These are phyloP conservation scores for Steinernema khuongi DNA, from an alignment of 1,140 invertebrate species.

Conservation along the genomic window DNA sequence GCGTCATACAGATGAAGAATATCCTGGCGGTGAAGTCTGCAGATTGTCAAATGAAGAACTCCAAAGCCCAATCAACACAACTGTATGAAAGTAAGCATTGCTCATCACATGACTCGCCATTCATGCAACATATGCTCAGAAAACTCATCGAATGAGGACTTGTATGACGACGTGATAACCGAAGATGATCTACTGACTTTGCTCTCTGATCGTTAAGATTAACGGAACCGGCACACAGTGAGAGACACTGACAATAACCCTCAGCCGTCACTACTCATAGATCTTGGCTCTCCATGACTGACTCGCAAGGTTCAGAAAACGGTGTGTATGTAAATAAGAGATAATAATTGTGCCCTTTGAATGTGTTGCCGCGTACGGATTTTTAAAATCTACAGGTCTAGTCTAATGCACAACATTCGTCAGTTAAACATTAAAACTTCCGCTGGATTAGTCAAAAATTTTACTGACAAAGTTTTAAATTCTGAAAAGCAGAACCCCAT, in stretches of 20 bases:
- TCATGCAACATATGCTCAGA: background rate
- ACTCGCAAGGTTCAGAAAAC: too few relatives aligned
- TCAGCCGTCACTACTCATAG: background rate
- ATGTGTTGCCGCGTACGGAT: too few relatives aligned
- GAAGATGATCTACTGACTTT: background rate
- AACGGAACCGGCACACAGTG: background rate
- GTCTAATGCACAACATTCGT: too few relatives aligned
- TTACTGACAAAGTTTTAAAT: too few relatives aligned
- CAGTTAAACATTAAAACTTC: too few relatives aligned
- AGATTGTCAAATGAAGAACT: background rate
- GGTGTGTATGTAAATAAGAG: background rate
- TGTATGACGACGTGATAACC: background rate
- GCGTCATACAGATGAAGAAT: background rate
- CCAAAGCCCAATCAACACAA: background rate
- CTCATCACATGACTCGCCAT: background rate
- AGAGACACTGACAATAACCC: background rate
- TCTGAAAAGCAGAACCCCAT: too few relatives aligned
- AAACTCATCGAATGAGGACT: background rate
- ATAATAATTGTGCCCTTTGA: too few relatives aligned
- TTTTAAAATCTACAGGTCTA: too few relatives aligned
- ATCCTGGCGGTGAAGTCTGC: background rate
- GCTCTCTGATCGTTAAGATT: background rate
- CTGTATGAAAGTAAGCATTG: background rate
- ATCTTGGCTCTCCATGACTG: too few relatives aligned
- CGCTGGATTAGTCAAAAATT: too few relatives aligned